Conservation (phyloP, 2,797 vertebrate genomes). For the Anguilla anguilla region DNA sequence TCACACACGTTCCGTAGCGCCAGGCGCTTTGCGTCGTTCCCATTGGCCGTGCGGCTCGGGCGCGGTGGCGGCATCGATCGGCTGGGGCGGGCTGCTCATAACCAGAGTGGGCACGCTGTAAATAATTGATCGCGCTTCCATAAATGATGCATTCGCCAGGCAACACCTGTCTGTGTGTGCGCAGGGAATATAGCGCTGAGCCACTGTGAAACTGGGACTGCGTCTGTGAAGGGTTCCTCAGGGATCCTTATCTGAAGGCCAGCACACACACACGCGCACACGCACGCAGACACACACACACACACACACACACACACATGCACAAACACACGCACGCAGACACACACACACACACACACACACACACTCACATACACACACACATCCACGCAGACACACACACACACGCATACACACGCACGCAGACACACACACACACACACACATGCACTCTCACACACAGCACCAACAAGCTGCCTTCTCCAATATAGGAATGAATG, state of each 20-base stretch:
- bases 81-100: not conserved
- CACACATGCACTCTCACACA: not conserved
- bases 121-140: slow-evolving; percentile 22
- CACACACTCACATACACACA: too few relatives aligned
- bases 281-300: too few relatives aligned
- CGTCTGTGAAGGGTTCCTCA: not conserved
- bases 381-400: too few relatives aligned
- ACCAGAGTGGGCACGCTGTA: not conserved
- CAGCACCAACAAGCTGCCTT: not conserved
- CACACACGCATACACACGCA: too few relatives aligned
- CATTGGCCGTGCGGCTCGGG: not conserved
- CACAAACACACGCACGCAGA: too few relatives aligned
- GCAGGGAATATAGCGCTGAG: not conserved
- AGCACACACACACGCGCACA: too few relatives aligned
- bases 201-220: not conserved
- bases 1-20: too few relatives aligned
- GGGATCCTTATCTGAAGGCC: not conserved
- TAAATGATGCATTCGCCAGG: slow-evolving; percentile 11
- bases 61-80: not conserved
- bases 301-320: too few relatives aligned
- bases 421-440: too few relatives aligned
- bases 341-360: too few relatives aligned
- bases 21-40: slow-evolving; percentile 1
- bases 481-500: not conserved
- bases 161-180: slow-evolving; percentile 18